Percentiles rank a stretch among this genome's conserved stretches.
Conservation (phyloP, 2,888 invertebrate species). For the Sinodicranocentrus sp. region DNA sequence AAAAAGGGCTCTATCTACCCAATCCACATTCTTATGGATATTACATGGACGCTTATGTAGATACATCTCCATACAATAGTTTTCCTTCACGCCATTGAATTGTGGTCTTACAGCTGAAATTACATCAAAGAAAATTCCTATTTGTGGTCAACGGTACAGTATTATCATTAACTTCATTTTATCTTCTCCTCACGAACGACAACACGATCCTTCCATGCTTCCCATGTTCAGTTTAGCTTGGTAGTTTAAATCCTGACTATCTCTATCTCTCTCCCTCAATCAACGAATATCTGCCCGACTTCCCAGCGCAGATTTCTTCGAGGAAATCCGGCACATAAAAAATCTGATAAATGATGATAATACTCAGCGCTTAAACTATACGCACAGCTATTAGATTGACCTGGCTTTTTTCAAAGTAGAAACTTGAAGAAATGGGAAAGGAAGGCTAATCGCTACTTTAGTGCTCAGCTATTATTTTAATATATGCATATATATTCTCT, state of each 20-base stretch:
- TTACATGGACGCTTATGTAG: too few relatives aligned
- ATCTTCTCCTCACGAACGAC: background rate
- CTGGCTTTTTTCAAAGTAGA: constrained; percentile 25
- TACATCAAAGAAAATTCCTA: constrained; percentile 32
- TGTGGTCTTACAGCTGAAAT: constrained; percentile 54
- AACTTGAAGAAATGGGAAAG: constrained; percentile 36
- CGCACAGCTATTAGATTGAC: constrained; percentile 23
- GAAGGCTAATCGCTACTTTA: constrained; percentile 50
- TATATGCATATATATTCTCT: constrained; percentile 37
- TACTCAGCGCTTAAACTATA: background rate
- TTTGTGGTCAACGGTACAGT: constrained; percentile 32
- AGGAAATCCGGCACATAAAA: constrained; percentile 61
- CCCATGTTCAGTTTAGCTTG: too few relatives aligned
- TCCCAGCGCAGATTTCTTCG: constrained; percentile 47
- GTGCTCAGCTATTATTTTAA: constrained; percentile 38
- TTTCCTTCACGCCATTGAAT: constrained; percentile 46
- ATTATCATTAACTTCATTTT: constrained; percentile 8
- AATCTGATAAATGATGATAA: constrained; percentile 18
- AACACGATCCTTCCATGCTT: background rate
- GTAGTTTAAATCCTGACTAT: too few relatives aligned
- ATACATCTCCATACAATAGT: too few relatives aligned
- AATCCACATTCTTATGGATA: too few relatives aligned
- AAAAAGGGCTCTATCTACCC: too few relatives aligned
- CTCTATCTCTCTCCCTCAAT: too few relatives aligned
- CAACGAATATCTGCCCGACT: constrained; percentile 48